phyloP scores from a whole-genome alignment of 2,113 vertebrate genomes.

The Cisticola juncidis region DNA sequence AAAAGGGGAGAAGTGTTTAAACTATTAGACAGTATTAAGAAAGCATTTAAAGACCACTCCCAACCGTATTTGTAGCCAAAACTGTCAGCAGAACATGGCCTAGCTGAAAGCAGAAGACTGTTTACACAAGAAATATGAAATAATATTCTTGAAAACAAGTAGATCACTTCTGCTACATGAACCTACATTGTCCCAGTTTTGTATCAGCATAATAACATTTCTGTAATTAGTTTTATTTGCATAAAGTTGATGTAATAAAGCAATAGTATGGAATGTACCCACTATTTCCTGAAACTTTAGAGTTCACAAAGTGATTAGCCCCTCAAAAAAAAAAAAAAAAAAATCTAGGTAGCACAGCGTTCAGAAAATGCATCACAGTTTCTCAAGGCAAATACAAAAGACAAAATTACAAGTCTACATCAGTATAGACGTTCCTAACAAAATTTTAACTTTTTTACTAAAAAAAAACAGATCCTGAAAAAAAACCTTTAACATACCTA shows the following conservation, averaged over 20 bases:
- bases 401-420: neutral
- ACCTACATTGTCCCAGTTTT: neutral
- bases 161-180: neutral
- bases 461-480: constrained; percentile 29
- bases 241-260: neutral
- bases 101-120: neutral
- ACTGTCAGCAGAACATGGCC: neutral
- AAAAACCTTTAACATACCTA: constrained; percentile 50
- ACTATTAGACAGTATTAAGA: neutral
- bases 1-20: neutral
- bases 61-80: neutral
- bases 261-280: neutral
- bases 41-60: neutral
- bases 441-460: constrained; percentile 44
- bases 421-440: neutral
- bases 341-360: neutral
- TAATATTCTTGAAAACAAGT: neutral
- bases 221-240: neutral
- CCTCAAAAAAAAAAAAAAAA: neutral
- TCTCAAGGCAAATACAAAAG: neutral
- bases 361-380: neutral
- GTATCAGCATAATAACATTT: neutral
- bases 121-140: neutral
- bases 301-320: neutral
- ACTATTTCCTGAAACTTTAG: neutral